Evolutionary conservation across 2,888 invertebrate genomes (phyloP).

Genomic region (Tinea trinotella): DNA sequence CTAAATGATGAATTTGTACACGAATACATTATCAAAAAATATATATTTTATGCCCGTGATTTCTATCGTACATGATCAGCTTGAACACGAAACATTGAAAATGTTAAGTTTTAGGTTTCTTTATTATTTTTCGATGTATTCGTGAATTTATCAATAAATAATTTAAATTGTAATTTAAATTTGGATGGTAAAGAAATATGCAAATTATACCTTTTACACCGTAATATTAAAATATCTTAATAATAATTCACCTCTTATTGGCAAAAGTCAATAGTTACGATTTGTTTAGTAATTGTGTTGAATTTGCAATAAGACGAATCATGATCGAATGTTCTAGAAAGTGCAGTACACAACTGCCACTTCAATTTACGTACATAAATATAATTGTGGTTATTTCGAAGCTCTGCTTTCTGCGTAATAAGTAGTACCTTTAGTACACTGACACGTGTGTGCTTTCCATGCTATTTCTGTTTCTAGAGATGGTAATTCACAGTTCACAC

Average conservation of each 20-base stretch:
- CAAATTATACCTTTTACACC: too few species aligned
- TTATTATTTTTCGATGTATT: too few species aligned
- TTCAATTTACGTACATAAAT: slow-evolving; percentile 16
- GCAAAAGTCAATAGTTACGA: too few species aligned
- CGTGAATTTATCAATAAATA: too few species aligned
- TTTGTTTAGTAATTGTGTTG: too few species aligned
- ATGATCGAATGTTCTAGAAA: too few species aligned
- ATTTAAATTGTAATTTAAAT: too few species aligned
- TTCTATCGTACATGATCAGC: neutral
- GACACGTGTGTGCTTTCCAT: slow-evolving; percentile 35
- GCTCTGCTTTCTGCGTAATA: slow-evolving; percentile 17
- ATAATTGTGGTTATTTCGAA: slow-evolving; percentile 15
- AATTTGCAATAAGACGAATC: too few species aligned
- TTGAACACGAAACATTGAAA: neutral
- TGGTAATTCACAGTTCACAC: slow-evolving; percentile 19
- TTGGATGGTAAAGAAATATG: too few species aligned
- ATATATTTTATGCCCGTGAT: neutral
- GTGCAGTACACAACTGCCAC: neutral
- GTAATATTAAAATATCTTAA: too few species aligned
- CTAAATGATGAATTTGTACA: neutral
- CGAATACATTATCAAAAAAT: neutral
- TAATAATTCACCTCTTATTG: too few species aligned
- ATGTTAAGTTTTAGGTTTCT: neutral
- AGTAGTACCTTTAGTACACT: neutral
- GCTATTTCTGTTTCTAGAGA: slow-evolving; percentile 22